Evolutionary conservation across 2,113 vertebrate genomes (phyloP).

Genomic region (Plestiodon gilberti): DNA sequence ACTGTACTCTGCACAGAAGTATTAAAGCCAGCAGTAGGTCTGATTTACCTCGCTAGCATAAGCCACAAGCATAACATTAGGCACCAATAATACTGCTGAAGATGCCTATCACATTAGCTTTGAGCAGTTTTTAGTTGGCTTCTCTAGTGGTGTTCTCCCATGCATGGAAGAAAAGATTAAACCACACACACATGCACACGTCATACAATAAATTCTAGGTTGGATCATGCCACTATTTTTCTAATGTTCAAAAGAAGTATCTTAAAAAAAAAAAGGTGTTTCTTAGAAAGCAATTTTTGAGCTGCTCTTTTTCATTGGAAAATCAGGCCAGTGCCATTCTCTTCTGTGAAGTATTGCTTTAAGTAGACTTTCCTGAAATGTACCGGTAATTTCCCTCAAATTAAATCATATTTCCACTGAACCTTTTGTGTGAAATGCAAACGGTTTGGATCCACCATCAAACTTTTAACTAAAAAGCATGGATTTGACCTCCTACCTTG

Average conservation of each 20-base stretch:
- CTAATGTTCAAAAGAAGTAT: not conserved
- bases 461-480: constrained; percentile 65
- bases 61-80: constrained; percentile 29
- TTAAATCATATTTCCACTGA: constrained; percentile 73
- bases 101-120: constrained; percentile 12
- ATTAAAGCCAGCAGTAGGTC: not conserved
- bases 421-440: constrained; percentile 69
- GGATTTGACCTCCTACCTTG: constrained; percentile 56
- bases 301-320: constrained; percentile 30
- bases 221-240: not conserved
- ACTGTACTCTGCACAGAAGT: not conserved
- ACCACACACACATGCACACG: not conserved
- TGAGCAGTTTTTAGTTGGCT: not conserved
- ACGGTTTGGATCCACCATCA: constrained; percentile 35
- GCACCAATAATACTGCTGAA: constrained; percentile 34
- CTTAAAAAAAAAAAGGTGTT: too few relatives aligned
- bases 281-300: constrained; percentile 42
- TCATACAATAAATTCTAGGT: not conserved
- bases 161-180: not conserved
- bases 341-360: constrained; percentile 52
- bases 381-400: constrained; percentile 75
- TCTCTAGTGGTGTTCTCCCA: not conserved
- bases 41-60: constrained; percentile 12
- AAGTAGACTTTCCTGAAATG: constrained; percentile 61
- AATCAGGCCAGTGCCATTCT: constrained; percentile 53